Percentiles rank a stretch among this genome's conserved stretches.
Evolutionary conservation across 2,888 invertebrate species (phyloP).

Genomic region (Pristionchus japonicus): DNA sequence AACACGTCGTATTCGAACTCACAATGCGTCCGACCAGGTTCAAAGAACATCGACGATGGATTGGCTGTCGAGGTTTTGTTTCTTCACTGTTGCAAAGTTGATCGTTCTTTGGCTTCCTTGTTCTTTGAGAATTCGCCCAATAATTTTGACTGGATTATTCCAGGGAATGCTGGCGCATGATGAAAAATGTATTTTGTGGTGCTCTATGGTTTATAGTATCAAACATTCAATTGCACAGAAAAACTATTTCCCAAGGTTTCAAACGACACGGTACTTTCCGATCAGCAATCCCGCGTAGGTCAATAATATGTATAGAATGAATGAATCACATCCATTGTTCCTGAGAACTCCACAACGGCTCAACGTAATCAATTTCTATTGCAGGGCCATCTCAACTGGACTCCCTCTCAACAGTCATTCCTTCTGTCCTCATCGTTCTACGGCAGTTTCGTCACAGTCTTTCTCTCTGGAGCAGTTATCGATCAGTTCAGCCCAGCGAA

Average conservation of each 20-base stretch:
- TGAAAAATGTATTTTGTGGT: background rate
- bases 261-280: too few species aligned
- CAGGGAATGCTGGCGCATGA: background rate
- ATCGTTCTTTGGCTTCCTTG: background rate
- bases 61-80: conserved; percentile 22
- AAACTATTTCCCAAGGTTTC: too few species aligned
- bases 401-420: conserved; percentile 32
- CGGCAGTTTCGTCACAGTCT: conserved; percentile 33
- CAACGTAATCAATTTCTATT: too few species aligned
- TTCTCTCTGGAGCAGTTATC: background rate
- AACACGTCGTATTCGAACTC: background rate
- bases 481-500: conserved; percentile 16
- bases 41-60: background rate
- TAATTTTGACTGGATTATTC: background rate
- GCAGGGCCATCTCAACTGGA: conserved; percentile 34
- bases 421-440: conserved; percentile 38
- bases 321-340: too few species aligned
- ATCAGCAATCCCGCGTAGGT: too few species aligned
- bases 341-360: too few species aligned
- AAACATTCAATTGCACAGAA: too few species aligned
- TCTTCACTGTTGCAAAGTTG: background rate
- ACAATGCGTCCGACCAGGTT: background rate
- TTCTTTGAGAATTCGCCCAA: background rate
- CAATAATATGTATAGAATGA: too few species aligned
- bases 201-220: background rate